Conservation (phyloP, 2,113 vertebrate species). For the Anoplopoma fimbria region DNA sequence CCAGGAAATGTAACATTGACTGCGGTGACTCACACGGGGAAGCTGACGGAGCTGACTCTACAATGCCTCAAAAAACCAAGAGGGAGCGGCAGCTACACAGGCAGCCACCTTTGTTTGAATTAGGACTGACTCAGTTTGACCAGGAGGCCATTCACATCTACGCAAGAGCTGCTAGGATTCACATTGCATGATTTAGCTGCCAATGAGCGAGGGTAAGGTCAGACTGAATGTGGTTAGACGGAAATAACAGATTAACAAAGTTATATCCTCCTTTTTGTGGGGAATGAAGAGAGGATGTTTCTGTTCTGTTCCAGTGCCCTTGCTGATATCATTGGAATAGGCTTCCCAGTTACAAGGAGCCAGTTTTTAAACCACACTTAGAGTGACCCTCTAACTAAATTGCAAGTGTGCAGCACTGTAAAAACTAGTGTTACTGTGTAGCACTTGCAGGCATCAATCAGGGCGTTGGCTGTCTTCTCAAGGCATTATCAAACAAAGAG, state of each 20-base stretch:
- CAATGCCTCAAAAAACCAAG: constrained; percentile 42
- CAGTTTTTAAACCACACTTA: constrained; percentile 17
- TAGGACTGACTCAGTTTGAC: constrained; percentile 68
- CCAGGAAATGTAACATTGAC: constrained; percentile 42
- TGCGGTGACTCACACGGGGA: constrained; percentile 61
- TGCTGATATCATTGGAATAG: not conserved
- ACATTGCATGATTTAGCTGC: constrained; percentile 31
- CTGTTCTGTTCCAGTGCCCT: constrained; percentile 15
- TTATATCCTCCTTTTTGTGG: constrained; percentile 5
- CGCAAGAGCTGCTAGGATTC: constrained; percentile 34
- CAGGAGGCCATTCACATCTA: constrained; percentile 61
- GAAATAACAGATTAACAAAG: constrained; percentile 31
- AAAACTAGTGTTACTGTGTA: constrained; percentile 55
- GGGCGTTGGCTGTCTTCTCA: constrained; percentile 73
- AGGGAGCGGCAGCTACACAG: constrained; percentile 73
- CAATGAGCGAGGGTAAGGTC: constrained; percentile 20
- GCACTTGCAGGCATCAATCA: constrained; percentile 71
- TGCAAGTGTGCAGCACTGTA: constrained; percentile 36
- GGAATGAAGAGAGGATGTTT: not conserved
- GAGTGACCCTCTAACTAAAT: constrained; percentile 23
- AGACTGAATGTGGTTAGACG: not conserved
- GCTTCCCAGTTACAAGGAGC: constrained; percentile 17
- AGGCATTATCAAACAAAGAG: constrained; percentile 73
- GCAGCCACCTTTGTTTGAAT: constrained; percentile 77
- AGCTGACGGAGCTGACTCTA: constrained; percentile 47